Conservation (phyloP, 2,797 vertebrate species). For the Yasuhikotakia modesta region DNA sequence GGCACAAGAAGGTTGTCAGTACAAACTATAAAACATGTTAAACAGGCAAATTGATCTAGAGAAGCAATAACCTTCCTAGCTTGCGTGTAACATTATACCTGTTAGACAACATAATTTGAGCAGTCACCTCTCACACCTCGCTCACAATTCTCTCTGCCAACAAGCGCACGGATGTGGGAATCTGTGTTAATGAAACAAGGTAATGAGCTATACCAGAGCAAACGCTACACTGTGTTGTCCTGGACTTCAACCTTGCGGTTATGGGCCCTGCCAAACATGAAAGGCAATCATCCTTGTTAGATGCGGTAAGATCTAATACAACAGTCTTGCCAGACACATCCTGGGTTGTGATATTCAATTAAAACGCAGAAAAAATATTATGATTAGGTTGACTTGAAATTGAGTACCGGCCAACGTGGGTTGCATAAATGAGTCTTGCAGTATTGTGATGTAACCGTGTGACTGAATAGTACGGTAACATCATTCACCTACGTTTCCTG, state of each 20-base stretch:
- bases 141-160: constrained; percentile 38
- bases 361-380: constrained; percentile 2
- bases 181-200: constrained; percentile 49
- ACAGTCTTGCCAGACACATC: constrained; percentile 26
- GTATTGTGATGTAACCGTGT: neutral
- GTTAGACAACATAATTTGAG: constrained; percentile 30
- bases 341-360: constrained; percentile 37
- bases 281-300: constrained; percentile 42
- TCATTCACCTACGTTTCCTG: neutral
- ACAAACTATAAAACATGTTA: too few species aligned
- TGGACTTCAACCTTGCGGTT: constrained; percentile 45
- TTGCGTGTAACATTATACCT: neutral
- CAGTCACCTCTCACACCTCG: constrained; percentile 16
- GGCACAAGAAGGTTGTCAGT: neutral
- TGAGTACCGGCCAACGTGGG: neutral
- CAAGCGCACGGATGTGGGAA: constrained; percentile 30
- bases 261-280: constrained; percentile 41
- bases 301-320: constrained; percentile 42
- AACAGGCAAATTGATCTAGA: neutral
- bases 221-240: constrained; percentile 36
- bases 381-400: constrained; percentile 29
- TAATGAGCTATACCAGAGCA: constrained; percentile 44
- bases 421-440: constrained; percentile 9
- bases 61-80: neutral
- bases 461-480: neutral